Percentiles rank a stretch among this genome's conserved stretches.
Evolutionary conservation across 2,797 vertebrate genomes (phyloP).

Genomic region (Cossypha niveicapilla): DNA sequence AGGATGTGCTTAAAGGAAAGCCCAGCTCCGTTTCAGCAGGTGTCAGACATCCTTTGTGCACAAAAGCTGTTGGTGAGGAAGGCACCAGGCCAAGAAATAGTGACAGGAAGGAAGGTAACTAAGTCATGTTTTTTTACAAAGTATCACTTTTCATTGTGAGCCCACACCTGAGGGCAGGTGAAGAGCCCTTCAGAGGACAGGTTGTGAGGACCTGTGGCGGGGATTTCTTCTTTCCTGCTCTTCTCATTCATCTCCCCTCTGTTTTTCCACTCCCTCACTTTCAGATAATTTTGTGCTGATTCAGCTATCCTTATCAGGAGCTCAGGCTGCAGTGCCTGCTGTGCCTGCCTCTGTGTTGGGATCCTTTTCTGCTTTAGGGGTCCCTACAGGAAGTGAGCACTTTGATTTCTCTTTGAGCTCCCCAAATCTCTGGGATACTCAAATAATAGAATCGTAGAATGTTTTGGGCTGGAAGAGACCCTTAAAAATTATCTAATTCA

Average conservation of each 20-base stretch:
- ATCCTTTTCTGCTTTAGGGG: not conserved
- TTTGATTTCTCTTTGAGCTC: not conserved
- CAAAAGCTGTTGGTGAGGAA: not conserved
- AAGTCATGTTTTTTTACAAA: not conserved
- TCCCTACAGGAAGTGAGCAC: not conserved
- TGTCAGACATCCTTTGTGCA: not conserved
- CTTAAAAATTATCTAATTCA: not conserved
- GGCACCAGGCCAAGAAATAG: not conserved
- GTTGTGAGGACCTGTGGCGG: not conserved
- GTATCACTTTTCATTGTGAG: not conserved
- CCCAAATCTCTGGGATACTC: not conserved
- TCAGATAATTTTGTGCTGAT: not conserved
- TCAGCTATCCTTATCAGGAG: not conserved
- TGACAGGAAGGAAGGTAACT: not conserved
- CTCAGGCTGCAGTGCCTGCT: not conserved
- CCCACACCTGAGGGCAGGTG: accelerated
- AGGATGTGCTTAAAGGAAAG: not conserved
- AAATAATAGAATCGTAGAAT: not conserved
- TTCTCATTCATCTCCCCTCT: not conserved
- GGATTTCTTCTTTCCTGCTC: not conserved
- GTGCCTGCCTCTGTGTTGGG: not conserved
- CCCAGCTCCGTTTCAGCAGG: accelerated
- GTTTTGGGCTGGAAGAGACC: not conserved
- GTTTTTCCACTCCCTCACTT: not conserved
- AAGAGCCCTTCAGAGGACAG: not conserved